Conservation (phyloP, 1,140 invertebrate genomes). For the Triops cancriformis region DNA sequence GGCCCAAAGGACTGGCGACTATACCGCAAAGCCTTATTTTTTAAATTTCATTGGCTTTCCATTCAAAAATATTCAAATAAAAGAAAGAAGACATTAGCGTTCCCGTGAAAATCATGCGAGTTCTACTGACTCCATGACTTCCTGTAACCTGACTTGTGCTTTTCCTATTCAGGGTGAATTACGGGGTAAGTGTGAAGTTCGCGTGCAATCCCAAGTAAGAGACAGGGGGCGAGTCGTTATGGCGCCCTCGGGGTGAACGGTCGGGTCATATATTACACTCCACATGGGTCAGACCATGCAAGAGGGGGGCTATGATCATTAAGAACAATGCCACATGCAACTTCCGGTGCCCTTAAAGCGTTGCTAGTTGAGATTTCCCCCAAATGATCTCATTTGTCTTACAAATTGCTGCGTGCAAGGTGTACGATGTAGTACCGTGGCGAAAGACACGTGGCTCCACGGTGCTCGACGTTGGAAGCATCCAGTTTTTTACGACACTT, state of each 20-base stretch:
- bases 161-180: background rate
- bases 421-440: background rate
- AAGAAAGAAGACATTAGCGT: background rate
- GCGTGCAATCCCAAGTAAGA: background rate
- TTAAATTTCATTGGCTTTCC: background rate
- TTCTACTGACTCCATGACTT: background rate
- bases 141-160: too few species aligned
- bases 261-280: background rate
- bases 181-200: background rate
- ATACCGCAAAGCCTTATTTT: background rate
- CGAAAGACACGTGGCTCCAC: background rate
- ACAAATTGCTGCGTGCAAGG: conserved; percentile 7
- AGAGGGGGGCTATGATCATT: conserved; percentile 4
- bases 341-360: background rate
- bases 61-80: background rate
- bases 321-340: conserved; percentile 2
- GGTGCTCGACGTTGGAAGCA: background rate
- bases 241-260: background rate
- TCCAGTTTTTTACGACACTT: background rate
- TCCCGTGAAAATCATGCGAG: background rate
- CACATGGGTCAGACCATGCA: background rate
- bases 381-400: conserved; percentile 7
- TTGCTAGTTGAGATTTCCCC: conserved; percentile 5
- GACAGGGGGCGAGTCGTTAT: background rate
- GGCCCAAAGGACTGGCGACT: background rate